Conservation (phyloP, 2,888 invertebrate genomes). For the Dolichopus griseipennis region DNA sequence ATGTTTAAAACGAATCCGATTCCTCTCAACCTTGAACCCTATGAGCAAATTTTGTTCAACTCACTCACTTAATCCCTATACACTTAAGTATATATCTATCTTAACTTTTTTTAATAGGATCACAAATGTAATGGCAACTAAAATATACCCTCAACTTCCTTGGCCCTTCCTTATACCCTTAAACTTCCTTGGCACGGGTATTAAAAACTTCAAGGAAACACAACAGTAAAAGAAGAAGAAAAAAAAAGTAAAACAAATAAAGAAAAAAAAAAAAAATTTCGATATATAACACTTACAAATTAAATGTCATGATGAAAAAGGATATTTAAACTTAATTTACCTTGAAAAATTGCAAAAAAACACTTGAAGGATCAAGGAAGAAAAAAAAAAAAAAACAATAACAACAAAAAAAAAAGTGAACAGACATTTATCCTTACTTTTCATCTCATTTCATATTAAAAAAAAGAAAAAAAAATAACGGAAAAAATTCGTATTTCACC, state of each 20-base stretch:
- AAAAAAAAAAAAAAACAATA: background rate
- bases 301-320: slow-evolving; percentile 7
- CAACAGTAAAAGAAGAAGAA: background rate
- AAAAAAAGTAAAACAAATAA: background rate
- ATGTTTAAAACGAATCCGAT: too few relatives aligned
- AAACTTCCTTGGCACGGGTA: too few relatives aligned
- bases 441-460: too few relatives aligned
- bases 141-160: too few relatives aligned
- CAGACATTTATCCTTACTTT: background rate
- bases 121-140: too few relatives aligned
- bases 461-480: background rate
- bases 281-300: slow-evolving; percentile 1
- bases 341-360: slow-evolving; percentile 7
- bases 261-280: background rate
- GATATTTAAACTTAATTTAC: slow-evolving; percentile 10
- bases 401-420: background rate
- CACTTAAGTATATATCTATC: too few relatives aligned
- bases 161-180: too few relatives aligned
- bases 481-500: too few relatives aligned
- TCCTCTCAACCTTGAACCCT: too few relatives aligned
- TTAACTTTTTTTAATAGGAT: too few relatives aligned
- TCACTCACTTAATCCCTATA: too few relatives aligned
- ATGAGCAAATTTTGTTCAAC: too few relatives aligned
- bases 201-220: background rate
- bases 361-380: background rate